Evolutionary conservation across 2,113 vertebrate genomes (phyloP).

Genomic region (Urocolius indicus): DNA sequence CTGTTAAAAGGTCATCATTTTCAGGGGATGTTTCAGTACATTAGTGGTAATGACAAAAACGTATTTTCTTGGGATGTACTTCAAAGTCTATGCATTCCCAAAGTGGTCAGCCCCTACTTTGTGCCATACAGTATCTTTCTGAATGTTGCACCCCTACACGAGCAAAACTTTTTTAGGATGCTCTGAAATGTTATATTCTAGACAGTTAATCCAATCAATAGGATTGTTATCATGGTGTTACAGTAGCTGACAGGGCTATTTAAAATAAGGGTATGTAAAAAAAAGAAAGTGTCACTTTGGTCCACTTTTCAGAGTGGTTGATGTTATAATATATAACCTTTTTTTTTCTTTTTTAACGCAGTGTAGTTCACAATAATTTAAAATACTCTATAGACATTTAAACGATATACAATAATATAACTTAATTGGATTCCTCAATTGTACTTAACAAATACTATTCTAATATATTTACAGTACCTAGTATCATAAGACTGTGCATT

Average conservation of each 20-base stretch:
- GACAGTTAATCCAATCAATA: neutral
- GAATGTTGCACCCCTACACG: neutral
- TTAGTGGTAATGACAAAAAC: neutral
- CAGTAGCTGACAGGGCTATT: neutral
- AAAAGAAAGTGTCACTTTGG: conserved; percentile 41
- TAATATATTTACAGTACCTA: conserved; percentile 72
- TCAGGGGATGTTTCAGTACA: neutral
- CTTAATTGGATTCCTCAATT: conserved; percentile 77
- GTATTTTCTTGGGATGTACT: neutral
- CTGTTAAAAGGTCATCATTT: neutral
- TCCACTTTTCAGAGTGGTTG: conserved; percentile 42
- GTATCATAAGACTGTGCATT: conserved; percentile 64
- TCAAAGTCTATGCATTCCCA: neutral
- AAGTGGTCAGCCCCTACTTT: neutral
- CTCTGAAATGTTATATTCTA: neutral
- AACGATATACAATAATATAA: conserved; percentile 82
- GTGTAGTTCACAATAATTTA: conserved; percentile 84
- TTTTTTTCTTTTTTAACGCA: conserved; percentile 54
- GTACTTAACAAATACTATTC: conserved; percentile 66
- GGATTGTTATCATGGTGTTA: neutral
- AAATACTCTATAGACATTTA: conserved; percentile 81
- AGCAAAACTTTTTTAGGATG: neutral
- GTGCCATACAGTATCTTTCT: neutral
- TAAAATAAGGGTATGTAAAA: neutral
- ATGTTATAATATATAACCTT: conserved; percentile 54